These are phyloP conservation scores for Drosophila subpulchrella DNA, from an alignment of 1,140 invertebrate genomes.

Conservation along the genomic window DNA sequence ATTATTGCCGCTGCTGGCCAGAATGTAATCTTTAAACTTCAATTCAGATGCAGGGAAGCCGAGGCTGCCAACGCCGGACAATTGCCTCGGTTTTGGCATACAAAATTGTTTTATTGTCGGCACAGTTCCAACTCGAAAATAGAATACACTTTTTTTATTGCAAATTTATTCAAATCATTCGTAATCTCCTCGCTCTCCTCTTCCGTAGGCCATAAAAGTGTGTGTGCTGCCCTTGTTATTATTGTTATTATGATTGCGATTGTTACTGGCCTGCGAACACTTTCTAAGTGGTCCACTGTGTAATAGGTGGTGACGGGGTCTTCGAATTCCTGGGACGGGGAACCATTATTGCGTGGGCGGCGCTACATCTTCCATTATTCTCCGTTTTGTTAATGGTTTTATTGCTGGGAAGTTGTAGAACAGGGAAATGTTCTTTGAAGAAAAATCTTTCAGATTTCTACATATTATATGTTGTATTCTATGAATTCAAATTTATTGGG, in stretches of 20 bases:
- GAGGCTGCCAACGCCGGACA: constrained; percentile 58
- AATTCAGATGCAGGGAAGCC: constrained; percentile 10
- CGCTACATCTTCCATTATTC: constrained; percentile 20
- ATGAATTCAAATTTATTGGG: neutral
- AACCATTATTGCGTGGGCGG: constrained; percentile 48
- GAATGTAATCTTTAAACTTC: constrained; percentile 66
- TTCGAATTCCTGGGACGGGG: constrained; percentile 1
- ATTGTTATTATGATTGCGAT: constrained; percentile 66
- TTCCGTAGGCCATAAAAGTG: constrained; percentile 61
- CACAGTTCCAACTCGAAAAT: constrained; percentile 53
- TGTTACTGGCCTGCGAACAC: constrained; percentile 30
- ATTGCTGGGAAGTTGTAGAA: constrained; percentile 26
- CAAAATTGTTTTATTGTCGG: constrained; percentile 82
- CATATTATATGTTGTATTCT: neutral
- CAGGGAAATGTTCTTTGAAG: neutral
- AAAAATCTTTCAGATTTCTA: no score
- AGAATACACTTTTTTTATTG: constrained; percentile 71
- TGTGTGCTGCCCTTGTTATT: constrained; percentile 38
- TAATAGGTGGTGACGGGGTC: constrained; percentile 32
- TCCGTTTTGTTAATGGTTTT: constrained; percentile 54
- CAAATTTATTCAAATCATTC: constrained; percentile 83
- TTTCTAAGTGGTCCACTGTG: constrained; percentile 72
- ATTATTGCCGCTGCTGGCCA: constrained; percentile 39
- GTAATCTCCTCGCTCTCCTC: constrained; percentile 56
- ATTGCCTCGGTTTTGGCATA: constrained; percentile 58